Base-by-base conservation (phyloP, 2,113 vertebrate species). In the Pseudorasbora parva region DNA sequence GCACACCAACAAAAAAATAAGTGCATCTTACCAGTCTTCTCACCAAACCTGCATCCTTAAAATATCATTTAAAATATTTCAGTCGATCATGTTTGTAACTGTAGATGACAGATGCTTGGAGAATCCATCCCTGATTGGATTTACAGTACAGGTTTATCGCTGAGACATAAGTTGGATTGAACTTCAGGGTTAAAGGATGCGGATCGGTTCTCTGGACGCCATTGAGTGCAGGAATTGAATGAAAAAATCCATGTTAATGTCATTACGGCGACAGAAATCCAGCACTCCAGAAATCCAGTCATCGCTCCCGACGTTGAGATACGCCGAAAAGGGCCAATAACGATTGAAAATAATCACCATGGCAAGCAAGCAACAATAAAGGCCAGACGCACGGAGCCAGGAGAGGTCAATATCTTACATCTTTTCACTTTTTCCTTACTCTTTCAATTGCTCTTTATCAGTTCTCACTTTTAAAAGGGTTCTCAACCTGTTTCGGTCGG, bases 201-300 rank as follows among this genome's bases (percentile, higher is more conserved):
- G 91, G 92, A 93, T 95, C 90, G 92, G 82, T 88, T 87, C 83
- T 91, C 89, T 88, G 87, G 90, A 91, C 86, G 88, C 90, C 90
- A 90, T 82, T 88, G 83, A 89, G 81, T 87, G 86, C 91, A 92
- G 91, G 91, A 93, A 93, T 93, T 87, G 87, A 89, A 90, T 91
- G 88, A 92, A 92, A 91, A 93, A 94, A 92, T 93, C 92, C 87
- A 93, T 92, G 87, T 89, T 91, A 93, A 92, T 91, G 87, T 89
- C 91, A 93, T 94, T 93, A 93, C 89, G 86, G 89, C 90, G 87
- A 89, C 90, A 90, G 87, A 84, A 88, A 90, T 88, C 85, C 89
- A 84, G 89, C 90, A 87, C 93, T 94, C n/a, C n/a, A n/a, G n/a
- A n/a, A n/a, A n/a, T n/a, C n/a, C 93, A 92, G 91, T 95, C 92